Evolutionary conservation across 2,113 vertebrate genomes (phyloP), one percentile per base, ranked within the genome.

Genomic region (Sciurus niger): DNA sequence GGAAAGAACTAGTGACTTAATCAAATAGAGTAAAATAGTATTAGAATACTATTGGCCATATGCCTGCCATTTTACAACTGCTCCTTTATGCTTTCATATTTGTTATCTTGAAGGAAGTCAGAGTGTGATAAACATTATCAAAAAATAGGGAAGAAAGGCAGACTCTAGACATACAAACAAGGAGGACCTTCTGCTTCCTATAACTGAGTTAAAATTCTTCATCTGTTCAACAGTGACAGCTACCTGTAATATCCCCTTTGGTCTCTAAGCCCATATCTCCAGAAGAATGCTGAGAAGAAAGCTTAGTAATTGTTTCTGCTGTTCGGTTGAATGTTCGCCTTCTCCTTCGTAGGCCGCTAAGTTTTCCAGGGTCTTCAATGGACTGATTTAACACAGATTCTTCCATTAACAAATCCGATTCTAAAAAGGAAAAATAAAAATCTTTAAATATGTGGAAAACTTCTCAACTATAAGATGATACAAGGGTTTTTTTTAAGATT

Each of bases 381-480:
- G 98, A 97, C 86, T 99, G 99, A 96, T 98, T 99, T 82, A 99
- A 92, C 97, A 99, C 97, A 8, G 98, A 99, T 96, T 99, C 99
- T 98, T 99, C 99, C 98, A 99, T 98, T 95, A 99, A 97, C 89
- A 99, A 99, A 86, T 99, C 99, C 4, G 98, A 98, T 98, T 99
- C 99, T 99, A 97, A 37, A 93, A 82, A 84, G 55, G 24, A 94
- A 95, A 73, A 25, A 48, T 37, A 73, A 43, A 74, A 74, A 74
- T 60, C 46, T 84, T 93, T 73, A 89, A 10, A 89, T 43, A 87
- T 73, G 28, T 40, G 76, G 58, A 77, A 94, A 95, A 2, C 16
- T 78, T 74, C 76, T 92, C 40, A 89, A n/a, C 43, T 79, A 1
- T 84, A 88, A 87, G 34, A 89, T 24, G 34, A 89, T 24, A 73